Conservation (phyloP, 53 echinoderm and acorn worm species). For the Holothuria leucospilota region DNA sequence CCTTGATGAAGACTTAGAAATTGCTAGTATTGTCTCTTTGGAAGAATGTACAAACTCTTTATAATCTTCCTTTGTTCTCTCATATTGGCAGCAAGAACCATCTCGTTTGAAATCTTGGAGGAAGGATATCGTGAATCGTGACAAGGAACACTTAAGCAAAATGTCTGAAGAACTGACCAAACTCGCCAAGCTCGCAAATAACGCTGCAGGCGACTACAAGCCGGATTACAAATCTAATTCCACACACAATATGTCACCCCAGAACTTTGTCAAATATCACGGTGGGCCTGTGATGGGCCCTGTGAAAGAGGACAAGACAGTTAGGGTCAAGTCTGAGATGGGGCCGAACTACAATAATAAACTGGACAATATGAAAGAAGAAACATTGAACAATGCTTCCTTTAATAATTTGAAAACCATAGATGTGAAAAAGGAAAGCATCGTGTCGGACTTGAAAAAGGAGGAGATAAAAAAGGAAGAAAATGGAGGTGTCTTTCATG, state of each 20-base stretch:
- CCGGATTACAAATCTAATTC: slow-evolving; percentile 37
- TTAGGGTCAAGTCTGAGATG: slow-evolving; percentile 35
- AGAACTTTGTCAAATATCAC: slow-evolving; percentile 42
- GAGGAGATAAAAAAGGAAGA: slow-evolving; percentile 52
- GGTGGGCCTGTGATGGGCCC: slow-evolving; percentile 33
- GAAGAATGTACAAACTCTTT: too few relatives aligned
- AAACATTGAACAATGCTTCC: slow-evolving; percentile 25
- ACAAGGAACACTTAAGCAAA: slow-evolving; percentile 42
- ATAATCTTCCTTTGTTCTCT: not conserved
- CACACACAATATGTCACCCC: slow-evolving; percentile 32
- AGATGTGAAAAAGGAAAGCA: slow-evolving; percentile 60
- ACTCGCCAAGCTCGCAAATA: slow-evolving; percentile 92
- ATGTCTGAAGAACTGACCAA: slow-evolving; percentile 95
- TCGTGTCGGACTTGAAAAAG: slow-evolving; percentile 27
- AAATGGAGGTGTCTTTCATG: slow-evolving; percentile 53
- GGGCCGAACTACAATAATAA: slow-evolving; percentile 52
- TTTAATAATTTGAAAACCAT: slow-evolving; percentile 40
- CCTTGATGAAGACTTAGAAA: too few relatives aligned
- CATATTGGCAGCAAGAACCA: slow-evolving; percentile 59
- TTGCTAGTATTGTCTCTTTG: too few relatives aligned
- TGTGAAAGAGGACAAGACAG: slow-evolving; percentile 24
- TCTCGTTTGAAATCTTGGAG: slow-evolving; percentile 51
- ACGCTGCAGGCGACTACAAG: slow-evolving; percentile 80
- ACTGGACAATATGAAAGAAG: slow-evolving; percentile 51
- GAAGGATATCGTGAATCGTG: slow-evolving; percentile 58